Percentiles rank a stretch among this genome's conserved stretches.
phyloP scores from a whole-genome alignment of 2,888 invertebrate genomes.

The Buathra laborator region DNA sequence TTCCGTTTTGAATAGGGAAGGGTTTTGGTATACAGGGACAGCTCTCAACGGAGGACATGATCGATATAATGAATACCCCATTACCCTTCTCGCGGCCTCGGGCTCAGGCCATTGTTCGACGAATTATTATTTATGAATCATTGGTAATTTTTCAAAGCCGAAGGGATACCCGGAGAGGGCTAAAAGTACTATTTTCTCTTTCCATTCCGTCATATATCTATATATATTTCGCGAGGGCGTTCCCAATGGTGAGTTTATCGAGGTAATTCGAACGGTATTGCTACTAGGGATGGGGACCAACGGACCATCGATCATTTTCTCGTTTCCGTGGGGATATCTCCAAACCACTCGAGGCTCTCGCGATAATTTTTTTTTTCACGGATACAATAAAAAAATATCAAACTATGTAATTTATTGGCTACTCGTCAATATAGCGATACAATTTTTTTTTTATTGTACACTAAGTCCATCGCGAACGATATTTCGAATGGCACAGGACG shows the following conservation, averaged over 20 bases:
- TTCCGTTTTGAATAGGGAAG: background rate
- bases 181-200: slow-evolving; percentile 11
- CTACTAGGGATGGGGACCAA: slow-evolving; percentile 53
- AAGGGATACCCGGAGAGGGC: slow-evolving; percentile 28
- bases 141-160: slow-evolving; percentile 50
- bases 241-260: slow-evolving; percentile 61
- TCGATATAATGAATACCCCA: slow-evolving; percentile 53
- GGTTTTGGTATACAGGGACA: background rate
- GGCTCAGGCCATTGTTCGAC: slow-evolving; percentile 53
- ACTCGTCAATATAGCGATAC: background rate
- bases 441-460: background rate
- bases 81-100: slow-evolving; percentile 39
- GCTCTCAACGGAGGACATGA: slow-evolving; percentile 4
- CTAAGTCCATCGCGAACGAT: background rate
- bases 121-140: slow-evolving; percentile 64
- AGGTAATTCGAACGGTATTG: slow-evolving; percentile 65
- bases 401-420: background rate
- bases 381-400: slow-evolving; percentile 21
- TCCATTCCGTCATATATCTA: background rate
- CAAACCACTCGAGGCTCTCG: slow-evolving; percentile 7
- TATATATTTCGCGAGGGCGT: slow-evolving; percentile 48
- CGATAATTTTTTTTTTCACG: slow-evolving; percentile 16
- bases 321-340: slow-evolving; percentile 40
- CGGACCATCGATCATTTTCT: slow-evolving; percentile 62
- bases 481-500: background rate